Conservation (phyloP, 2,113 vertebrate genomes). For the Myrmecophaga tridactyla region DNA sequence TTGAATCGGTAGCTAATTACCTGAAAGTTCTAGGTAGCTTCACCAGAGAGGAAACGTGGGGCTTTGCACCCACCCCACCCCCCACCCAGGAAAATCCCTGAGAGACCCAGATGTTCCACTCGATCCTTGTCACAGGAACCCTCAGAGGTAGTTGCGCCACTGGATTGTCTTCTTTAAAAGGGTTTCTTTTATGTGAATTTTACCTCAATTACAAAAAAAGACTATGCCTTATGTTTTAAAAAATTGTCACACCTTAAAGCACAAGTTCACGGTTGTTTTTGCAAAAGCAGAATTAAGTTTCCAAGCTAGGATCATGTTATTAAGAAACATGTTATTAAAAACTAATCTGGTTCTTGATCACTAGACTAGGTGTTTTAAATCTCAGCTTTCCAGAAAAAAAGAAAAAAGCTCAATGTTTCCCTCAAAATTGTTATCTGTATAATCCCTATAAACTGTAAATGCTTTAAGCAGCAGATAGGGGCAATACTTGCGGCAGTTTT, state of each 20-base stretch:
- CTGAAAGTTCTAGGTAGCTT: background rate
- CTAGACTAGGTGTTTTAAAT: slow-evolving; percentile 14
- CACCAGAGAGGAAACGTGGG: background rate
- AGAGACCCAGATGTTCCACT: slow-evolving; percentile 2
- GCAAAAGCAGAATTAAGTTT: slow-evolving; percentile 39
- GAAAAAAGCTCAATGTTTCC: slow-evolving; percentile 62
- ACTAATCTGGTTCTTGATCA: slow-evolving; percentile 52
- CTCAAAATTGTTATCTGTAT: slow-evolving; percentile 60
- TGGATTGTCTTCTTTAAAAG: no score
- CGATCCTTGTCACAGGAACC: background rate
- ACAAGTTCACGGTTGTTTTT: slow-evolving; percentile 55
- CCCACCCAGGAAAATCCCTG: background rate
- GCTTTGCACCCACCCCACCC: background rate
- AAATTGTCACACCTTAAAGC: slow-evolving; percentile 43
- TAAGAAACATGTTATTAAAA: slow-evolving; percentile 60
- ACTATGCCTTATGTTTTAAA: background rate
- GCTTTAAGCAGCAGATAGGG: slow-evolving; percentile 36
- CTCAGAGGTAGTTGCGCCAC: no score
- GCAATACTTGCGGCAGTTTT: no score
- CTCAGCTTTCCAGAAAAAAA: no score
- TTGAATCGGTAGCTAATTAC: background rate
- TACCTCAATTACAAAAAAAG: slow-evolving; percentile 36
- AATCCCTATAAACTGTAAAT: slow-evolving; percentile 59
- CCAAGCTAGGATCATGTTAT: slow-evolving; percentile 16
- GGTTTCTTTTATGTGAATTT: no score